These are phyloP conservation scores for Neopelma chrysocephalum DNA, from an alignment of 2,797 vertebrate genomes.

Conservation along the genomic window DNA sequence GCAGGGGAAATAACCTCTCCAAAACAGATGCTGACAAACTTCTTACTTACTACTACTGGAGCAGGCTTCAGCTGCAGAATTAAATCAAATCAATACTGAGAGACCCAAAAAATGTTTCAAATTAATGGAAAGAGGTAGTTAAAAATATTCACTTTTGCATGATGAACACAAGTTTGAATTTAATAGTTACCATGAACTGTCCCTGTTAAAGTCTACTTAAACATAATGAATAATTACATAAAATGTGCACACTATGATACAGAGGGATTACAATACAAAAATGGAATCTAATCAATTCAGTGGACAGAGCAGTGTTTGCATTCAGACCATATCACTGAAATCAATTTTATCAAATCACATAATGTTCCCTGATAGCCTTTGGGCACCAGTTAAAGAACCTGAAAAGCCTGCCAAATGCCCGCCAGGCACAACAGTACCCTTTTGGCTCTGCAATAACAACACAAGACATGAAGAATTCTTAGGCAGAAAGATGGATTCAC, in stretches of 20 bases:
- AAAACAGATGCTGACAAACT: background rate
- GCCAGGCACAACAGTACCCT: background rate
- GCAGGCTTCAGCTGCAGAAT: background rate
- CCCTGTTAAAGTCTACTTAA: background rate
- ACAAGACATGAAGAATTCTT: background rate
- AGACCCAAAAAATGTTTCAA: background rate
- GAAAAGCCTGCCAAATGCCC: background rate
- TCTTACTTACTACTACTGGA: background rate
- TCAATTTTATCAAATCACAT: background rate
- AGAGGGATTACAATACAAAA: background rate
- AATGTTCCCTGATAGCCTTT: background rate
- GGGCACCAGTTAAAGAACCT: background rate
- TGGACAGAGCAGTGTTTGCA: background rate
- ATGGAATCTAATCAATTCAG: background rate
- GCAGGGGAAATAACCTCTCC: background rate
- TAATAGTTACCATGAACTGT: background rate
- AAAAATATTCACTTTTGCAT: background rate
- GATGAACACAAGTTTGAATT: background rate
- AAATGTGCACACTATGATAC: background rate
- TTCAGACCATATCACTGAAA: background rate
- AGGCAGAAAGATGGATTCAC: background rate
- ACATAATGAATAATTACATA: background rate
- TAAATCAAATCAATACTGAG: background rate
- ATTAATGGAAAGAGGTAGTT: background rate
- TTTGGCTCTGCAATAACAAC: background rate